Evolutionary conservation across 2,797 vertebrate genomes (phyloP).

Genomic region (Sebastes hubbsi): DNA sequence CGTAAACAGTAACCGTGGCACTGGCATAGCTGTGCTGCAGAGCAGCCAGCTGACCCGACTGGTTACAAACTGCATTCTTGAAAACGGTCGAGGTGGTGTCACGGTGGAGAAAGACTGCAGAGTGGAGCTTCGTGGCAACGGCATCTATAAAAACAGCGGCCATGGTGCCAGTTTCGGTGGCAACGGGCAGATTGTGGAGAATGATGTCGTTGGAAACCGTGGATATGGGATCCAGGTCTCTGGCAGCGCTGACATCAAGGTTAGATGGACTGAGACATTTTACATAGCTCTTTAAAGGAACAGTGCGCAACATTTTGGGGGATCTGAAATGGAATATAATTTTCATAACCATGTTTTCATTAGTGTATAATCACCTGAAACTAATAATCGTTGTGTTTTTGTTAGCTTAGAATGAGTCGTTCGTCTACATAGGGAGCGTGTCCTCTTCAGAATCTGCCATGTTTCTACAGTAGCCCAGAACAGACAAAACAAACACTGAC

Average conservation of each 20-base stretch:
- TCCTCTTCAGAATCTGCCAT: too few relatives aligned
- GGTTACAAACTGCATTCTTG: conserved; percentile 88
- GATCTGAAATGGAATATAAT: not conserved
- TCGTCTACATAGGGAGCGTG: too few relatives aligned
- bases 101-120: conserved; percentile 87
- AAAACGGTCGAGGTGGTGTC: conserved; percentile 86
- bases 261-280: conserved; percentile 40
- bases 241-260: conserved; percentile 88
- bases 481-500: too few relatives aligned
- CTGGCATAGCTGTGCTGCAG: conserved; percentile 87
- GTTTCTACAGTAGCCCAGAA: too few relatives aligned
- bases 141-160: conserved; percentile 89
- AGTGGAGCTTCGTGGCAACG: conserved; percentile 90
- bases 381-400: too few relatives aligned
- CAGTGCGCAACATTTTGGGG: not conserved
- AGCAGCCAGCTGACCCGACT: conserved; percentile 88
- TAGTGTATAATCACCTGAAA: too few relatives aligned
- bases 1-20: conserved; percentile 84
- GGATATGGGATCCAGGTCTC: conserved; percentile 86
- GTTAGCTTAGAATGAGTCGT: too few relatives aligned
- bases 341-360: too few relatives aligned
- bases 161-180: conserved; percentile 87
- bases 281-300: not conserved
- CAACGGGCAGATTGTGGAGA: conserved; percentile 87
- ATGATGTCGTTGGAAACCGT: conserved; percentile 88